Evolutionary conservation across 2,888 invertebrate genomes (phyloP), one percentile per base, ranked within the genome.

Genomic region (Oegoconia quadripuncta): DNA sequence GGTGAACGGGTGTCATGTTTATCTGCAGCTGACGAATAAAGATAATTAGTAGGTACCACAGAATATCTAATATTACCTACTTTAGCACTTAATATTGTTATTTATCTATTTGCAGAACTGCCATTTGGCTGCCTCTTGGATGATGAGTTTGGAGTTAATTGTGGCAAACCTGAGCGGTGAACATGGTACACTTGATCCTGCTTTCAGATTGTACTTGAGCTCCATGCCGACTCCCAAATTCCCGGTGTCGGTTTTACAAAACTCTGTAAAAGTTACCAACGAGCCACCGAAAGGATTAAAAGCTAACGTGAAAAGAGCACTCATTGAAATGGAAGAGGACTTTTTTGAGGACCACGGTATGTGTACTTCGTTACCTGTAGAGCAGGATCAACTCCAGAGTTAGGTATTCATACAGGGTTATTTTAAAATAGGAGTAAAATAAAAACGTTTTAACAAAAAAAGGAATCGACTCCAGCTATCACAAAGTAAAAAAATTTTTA

Each of bases 81-180:
- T n/a, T n/a, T n/a, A n/a, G n/a, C n/a, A n/a, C n/a, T n/a, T n/a
- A n/a, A n/a, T n/a, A n/a, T 8, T 5, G 6, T 18, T 11, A n/a
- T n/a, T 20, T 25, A 27, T 43, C 35, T 30, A 15, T 39, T 72
- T 86, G n/a, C 90, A 96, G 90, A 97, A 97, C 71, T 97, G 97
- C 59, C 97, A 98, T 70, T 87, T 98, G 60, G 97, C 97, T 3
- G 94, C 95, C 1, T 96, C 96, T 0, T 98, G 97, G 97, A 96
- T 98, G 96, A 83, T 93, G 13, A 84, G 89, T 1, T 88, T 98
- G 78, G 97, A 97, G 73, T 82, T 91, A 44, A 90, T 95, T 18
- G 93, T 97, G 15, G 90, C 93, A 31, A 89, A 91, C 48, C 89
- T 97, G 34, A 87, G 90, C 0, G 89, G 93, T 46, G 92, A 93